Percentiles rank a stretch among this genome's conserved stretches.
These are phyloP conservation scores for Notothenia coriiceps DNA, from an alignment of 2,113 vertebrate species.

Conservation along the genomic window DNA sequence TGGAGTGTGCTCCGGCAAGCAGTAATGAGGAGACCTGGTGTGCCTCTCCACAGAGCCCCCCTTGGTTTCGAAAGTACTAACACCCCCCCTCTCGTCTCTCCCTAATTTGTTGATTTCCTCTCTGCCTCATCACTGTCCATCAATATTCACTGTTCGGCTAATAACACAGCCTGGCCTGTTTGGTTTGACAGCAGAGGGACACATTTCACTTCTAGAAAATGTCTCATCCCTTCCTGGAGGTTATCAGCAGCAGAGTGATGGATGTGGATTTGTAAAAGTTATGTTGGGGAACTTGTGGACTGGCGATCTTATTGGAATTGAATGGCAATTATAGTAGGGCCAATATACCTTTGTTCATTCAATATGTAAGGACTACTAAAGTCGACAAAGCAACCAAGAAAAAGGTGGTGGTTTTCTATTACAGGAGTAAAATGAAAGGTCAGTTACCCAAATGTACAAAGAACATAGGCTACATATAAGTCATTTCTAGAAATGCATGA, in stretches of 20 bases:
- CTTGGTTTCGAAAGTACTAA: conserved; percentile 43
- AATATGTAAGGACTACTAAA: conserved; percentile 16
- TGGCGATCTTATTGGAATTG: conserved; percentile 61
- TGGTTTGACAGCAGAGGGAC: conserved; percentile 50
- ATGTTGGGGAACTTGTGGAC: conserved; percentile 58
- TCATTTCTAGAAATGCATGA: background rate
- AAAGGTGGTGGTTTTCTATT: background rate
- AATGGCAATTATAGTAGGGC: conserved; percentile 61
- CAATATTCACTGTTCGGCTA: conserved; percentile 60
- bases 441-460: background rate
- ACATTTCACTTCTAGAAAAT: conserved; percentile 60
- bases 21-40: conserved; percentile 62
- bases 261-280: conserved; percentile 64
- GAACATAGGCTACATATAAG: background rate
- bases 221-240: conserved; percentile 47
- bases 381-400: conserved; percentile 14
- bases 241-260: conserved; percentile 58
- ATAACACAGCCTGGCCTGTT: conserved; percentile 58
- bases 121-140: conserved; percentile 67
- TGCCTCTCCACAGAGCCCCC: conserved; percentile 30
- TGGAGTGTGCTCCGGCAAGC: conserved; percentile 45
- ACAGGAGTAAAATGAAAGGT: conserved; percentile 1
- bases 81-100: conserved; percentile 10
- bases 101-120: conserved; percentile 55
- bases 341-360: conserved; percentile 34